Conservation (phyloP, 2,888 invertebrate species). For the Caenorhabditis auriculariae region DNA sequence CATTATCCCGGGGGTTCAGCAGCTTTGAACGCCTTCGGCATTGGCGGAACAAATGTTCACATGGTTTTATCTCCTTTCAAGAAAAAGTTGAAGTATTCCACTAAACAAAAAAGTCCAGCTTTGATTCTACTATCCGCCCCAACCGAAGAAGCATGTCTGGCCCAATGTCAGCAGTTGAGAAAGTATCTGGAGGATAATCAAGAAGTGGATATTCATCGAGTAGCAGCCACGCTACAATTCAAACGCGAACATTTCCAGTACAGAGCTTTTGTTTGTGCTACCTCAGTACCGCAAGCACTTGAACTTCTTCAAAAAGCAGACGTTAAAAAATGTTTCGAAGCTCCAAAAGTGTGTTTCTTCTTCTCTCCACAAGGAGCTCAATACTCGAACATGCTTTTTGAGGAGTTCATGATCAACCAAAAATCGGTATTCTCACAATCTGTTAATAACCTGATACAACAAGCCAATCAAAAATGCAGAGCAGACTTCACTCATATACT, state of each 20-base stretch:
- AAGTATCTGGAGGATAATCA: constrained; percentile 10
- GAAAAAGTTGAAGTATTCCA: constrained; percentile 15
- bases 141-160: no score
- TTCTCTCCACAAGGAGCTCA: constrained; percentile 58
- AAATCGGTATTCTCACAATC: constrained; percentile 10
- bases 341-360: constrained; percentile 40
- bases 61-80: no score
- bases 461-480: constrained; percentile 2
- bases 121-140: constrained; percentile 40
- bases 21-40: constrained; percentile 55
- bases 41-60: constrained; percentile 60
- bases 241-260: constrained; percentile 28
- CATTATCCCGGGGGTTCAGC: no score
- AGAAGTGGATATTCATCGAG: background rate
- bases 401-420: constrained; percentile 10
- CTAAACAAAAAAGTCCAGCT: no score
- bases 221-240: constrained; percentile 28
- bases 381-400: constrained; percentile 39
- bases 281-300: constrained; percentile 8
- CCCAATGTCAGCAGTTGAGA: no score
- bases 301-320: constrained; percentile 15
- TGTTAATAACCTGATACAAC: constrained; percentile 14
- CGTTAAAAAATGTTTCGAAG: background rate
- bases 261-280: constrained; percentile 21
- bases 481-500: constrained; percentile 8